Evolutionary conservation across 2,797 vertebrate genomes (phyloP).

Genomic region (Eurystomus glaucurus): DNA sequence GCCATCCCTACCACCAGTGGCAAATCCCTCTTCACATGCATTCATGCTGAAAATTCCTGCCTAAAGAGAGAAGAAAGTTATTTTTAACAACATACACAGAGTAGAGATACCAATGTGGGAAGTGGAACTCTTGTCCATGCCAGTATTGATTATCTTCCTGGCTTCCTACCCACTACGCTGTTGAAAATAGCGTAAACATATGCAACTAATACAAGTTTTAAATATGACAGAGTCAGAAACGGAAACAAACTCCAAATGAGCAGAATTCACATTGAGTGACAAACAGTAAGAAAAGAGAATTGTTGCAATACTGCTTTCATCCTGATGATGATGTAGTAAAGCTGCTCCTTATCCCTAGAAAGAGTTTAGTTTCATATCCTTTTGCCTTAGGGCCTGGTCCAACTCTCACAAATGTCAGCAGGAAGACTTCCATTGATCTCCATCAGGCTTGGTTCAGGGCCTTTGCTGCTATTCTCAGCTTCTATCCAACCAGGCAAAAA

Average conservation of each 20-base stretch:
- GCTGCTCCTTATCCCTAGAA: background rate
- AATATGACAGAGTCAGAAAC: background rate
- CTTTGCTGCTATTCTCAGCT: background rate
- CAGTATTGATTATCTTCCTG: background rate
- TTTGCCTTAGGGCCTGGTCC: background rate
- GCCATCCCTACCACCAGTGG: slow-evolving; percentile 97
- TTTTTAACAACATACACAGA: slow-evolving; percentile 14
- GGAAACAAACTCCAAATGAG: background rate
- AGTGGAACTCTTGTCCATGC: background rate
- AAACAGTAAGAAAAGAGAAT: background rate
- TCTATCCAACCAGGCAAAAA: background rate
- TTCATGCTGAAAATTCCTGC: slow-evolving; percentile 99
- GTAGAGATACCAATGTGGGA: background rate
- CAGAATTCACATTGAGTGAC: background rate
- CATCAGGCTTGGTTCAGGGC: background rate
- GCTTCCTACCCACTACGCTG: background rate
- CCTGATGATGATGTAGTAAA: background rate
- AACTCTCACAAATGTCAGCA: background rate
- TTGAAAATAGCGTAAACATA: background rate
- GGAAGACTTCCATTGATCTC: background rate
- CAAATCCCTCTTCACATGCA: slow-evolving; percentile 98
- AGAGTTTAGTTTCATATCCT: background rate
- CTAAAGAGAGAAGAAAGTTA: slow-evolving; percentile 84
- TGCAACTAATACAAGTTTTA: background rate
- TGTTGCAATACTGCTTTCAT: background rate